phyloP scores from a whole-genome alignment of 2,113 vertebrate genomes.

The Centrocercus urophasianus region DNA sequence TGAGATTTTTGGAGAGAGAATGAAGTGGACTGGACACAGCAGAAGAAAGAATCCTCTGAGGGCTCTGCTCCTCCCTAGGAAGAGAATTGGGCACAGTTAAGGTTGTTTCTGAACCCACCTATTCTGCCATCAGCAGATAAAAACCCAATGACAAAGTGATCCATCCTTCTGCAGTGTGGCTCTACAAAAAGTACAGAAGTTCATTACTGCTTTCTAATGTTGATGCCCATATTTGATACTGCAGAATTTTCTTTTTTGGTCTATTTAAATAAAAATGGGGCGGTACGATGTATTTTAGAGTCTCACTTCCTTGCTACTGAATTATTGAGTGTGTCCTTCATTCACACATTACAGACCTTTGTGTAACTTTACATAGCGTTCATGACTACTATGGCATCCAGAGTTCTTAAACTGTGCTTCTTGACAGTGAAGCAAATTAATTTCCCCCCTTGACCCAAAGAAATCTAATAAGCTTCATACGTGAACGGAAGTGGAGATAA shows the following conservation, averaged over 20 bases:
- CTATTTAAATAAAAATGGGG: neutral
- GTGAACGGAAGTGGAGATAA: neutral
- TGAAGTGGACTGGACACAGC: neutral
- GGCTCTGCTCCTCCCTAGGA: neutral
- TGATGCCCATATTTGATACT: neutral
- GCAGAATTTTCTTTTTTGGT: neutral
- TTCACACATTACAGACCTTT: neutral
- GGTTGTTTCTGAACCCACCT: neutral
- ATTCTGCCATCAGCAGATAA: neutral
- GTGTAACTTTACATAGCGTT: neutral
- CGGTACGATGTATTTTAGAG: neutral
- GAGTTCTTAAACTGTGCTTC: neutral
- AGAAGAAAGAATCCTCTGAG: neutral
- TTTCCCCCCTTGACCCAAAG: neutral
- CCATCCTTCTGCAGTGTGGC: neutral
- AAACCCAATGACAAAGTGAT: neutral
- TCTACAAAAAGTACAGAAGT: neutral
- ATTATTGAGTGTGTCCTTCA: neutral
- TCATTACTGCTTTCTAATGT: neutral
- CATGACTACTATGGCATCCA: no score
- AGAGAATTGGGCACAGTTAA: neutral
- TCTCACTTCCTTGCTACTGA: neutral
- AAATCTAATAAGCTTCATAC: neutral
- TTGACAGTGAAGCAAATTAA: neutral
- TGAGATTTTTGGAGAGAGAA: neutral